Conservation (phyloP, 2,113 vertebrate genomes). For the Cyprinodon brontotheroides region DNA sequence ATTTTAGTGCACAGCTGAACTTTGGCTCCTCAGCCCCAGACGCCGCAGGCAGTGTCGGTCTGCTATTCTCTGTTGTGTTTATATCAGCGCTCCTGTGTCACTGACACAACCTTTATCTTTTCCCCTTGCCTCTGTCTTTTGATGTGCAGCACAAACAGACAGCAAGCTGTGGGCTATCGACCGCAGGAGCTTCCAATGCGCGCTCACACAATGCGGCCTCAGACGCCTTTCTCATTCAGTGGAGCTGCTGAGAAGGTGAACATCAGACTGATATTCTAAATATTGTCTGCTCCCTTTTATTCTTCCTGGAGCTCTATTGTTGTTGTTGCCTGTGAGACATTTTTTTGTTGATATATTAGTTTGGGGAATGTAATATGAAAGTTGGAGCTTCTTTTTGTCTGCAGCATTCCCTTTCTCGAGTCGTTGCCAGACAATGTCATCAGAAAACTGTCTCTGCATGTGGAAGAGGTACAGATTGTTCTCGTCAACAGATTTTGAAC, state of each 20-base stretch:
- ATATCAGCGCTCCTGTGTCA: slow-evolving; percentile 20
- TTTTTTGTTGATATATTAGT: not conserved
- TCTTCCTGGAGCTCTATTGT: slow-evolving; percentile 8
- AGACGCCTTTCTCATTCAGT: slow-evolving; percentile 60
- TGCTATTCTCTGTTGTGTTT: slow-evolving; percentile 1
- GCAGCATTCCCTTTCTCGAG: slow-evolving; percentile 79
- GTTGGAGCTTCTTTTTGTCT: slow-evolving; percentile 18
- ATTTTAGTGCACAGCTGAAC: not conserved
- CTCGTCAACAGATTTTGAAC: slow-evolving; percentile 16
- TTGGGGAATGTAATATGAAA: not conserved
- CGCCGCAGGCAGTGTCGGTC: slow-evolving; percentile 4
- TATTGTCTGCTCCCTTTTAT: not conserved
- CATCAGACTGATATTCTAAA: slow-evolving; percentile 4
- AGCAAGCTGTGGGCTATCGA: slow-evolving; percentile 81
- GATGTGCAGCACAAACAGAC: slow-evolving; percentile 68
- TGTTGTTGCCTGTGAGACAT: not conserved
- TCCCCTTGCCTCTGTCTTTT: slow-evolving; percentile 40
- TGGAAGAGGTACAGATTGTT: slow-evolving; percentile 75
- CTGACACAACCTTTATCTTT: slow-evolving; percentile 20
- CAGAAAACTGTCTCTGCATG: slow-evolving; percentile 73
- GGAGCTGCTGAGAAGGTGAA: slow-evolving; percentile 78
- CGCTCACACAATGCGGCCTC: slow-evolving; percentile 71
- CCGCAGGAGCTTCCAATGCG: slow-evolving; percentile 72
- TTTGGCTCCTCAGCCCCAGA: not conserved
- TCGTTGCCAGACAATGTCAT: slow-evolving; percentile 78